Percentiles rank a stretch among this genome's conserved stretches.
These are phyloP conservation scores for Rhopalosiphum padi DNA, from an alignment of 1,140 invertebrate species.

Conservation along the genomic window DNA sequence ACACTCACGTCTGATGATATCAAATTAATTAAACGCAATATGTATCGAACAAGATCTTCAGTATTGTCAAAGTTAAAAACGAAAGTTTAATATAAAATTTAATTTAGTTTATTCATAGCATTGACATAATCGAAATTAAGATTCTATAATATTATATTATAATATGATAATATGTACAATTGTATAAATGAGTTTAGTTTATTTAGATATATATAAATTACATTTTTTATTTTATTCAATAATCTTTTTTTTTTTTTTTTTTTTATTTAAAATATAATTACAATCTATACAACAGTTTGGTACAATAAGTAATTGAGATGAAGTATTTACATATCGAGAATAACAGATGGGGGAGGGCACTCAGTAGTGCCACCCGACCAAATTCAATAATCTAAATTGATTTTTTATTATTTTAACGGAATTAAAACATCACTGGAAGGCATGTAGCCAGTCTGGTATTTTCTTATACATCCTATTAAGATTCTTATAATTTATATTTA, in stretches of 20 bases:
- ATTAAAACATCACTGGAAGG: neutral
- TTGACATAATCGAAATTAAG: neutral
- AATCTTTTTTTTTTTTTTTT: no score
- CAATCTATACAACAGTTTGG: no score
- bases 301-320: no score
- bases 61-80: neutral
- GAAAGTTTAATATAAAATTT: neutral
- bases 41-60: neutral
- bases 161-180: neutral
- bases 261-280: no score
- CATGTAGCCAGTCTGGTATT: neutral
- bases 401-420: neutral
- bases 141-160: neutral
- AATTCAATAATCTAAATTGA: neutral
- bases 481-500: neutral
- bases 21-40: neutral
- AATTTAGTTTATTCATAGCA: neutral
- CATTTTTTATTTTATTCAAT: neutral
- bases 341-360: no score
- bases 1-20: neutral
- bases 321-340: no score
- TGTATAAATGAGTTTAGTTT: neutral
- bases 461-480: neutral
- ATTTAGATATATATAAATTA: neutral
- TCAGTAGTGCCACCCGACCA: no score